phyloP scores from a whole-genome alignment of 2,888 invertebrate species.

The Dilophus febrilis region DNA sequence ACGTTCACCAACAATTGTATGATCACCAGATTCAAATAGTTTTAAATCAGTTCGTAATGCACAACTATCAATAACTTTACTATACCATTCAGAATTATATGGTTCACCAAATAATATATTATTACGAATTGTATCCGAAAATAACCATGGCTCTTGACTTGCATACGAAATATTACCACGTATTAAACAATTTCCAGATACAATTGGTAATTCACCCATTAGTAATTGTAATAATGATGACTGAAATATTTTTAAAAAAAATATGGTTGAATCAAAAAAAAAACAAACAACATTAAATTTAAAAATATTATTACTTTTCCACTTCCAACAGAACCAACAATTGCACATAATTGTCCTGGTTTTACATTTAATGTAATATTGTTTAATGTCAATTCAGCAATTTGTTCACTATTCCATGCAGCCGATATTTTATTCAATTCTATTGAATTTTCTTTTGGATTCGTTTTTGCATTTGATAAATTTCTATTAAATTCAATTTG shows the following conservation, averaged over 20 bases:
- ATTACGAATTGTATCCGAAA: slow-evolving; percentile 42
- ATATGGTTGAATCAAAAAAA: background rate
- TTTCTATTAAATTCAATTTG: too few species aligned
- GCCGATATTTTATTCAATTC: slow-evolving; percentile 30
- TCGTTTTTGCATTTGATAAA: too few species aligned
- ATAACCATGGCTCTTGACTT: slow-evolving; percentile 53
- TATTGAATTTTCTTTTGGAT: slow-evolving; percentile 19
- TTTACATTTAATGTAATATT: slow-evolving; percentile 39
- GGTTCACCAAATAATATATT: slow-evolving; percentile 60
- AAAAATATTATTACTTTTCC: slow-evolving; percentile 43
- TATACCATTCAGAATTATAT: slow-evolving; percentile 42
- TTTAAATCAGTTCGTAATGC: slow-evolving; percentile 57
- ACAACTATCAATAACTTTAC: slow-evolving; percentile 39
- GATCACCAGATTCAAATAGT: slow-evolving; percentile 49
- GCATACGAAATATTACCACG: slow-evolving; percentile 42
- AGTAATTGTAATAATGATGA: slow-evolving; percentile 36
- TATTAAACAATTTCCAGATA: slow-evolving; percentile 33
- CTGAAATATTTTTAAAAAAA: slow-evolving; percentile 13
- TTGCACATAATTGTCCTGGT: slow-evolving; percentile 50
- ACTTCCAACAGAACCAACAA: slow-evolving; percentile 77
- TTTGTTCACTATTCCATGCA: slow-evolving; percentile 27
- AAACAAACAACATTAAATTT: background rate
- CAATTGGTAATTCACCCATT: slow-evolving; percentile 39
- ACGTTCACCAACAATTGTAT: slow-evolving; percentile 65
- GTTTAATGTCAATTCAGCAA: slow-evolving; percentile 31